phyloP scores from a whole-genome alignment of 2,888 invertebrate genomes.

The Crepidodera aurea region DNA sequence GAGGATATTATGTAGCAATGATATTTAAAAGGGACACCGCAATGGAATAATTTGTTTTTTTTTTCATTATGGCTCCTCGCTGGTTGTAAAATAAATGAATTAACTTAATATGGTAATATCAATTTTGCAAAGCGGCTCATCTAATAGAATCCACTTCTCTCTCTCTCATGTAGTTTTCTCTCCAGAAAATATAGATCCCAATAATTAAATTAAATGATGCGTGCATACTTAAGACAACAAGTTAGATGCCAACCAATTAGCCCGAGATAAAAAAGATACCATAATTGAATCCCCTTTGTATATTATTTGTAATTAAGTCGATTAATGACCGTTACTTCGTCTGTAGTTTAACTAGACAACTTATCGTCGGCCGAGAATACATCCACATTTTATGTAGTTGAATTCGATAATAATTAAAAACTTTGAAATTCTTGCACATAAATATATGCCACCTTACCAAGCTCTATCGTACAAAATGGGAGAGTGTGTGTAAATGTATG shows the following conservation, averaged over 20 bases:
- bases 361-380: neutral
- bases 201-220: conserved; percentile 37
- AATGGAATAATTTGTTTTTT: too few relatives aligned
- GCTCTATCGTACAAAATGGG: too few relatives aligned
- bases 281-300: conserved; percentile 32
- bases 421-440: neutral
- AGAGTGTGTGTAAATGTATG: too few relatives aligned
- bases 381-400: neutral
- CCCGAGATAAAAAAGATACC: conserved; percentile 33
- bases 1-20: too few relatives aligned
- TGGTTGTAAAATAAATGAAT: conserved; percentile 9
- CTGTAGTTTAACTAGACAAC: conserved; percentile 23
- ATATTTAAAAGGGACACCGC: too few relatives aligned
- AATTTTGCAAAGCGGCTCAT: conserved; percentile 12
- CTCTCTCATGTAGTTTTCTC: conserved; percentile 24
- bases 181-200: conserved; percentile 28
- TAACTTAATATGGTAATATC: conserved; percentile 11
- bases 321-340: conserved; percentile 33
- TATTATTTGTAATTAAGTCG: conserved; percentile 35
- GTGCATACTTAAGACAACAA: conserved; percentile 35
- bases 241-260: conserved; percentile 34
- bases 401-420: neutral
- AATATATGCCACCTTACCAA: neutral
- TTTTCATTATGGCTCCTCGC: neutral
- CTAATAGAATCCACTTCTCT: conserved; percentile 22